phyloP scores from a whole-genome alignment of 2,888 invertebrate species.

The Macaria notata region DNA sequence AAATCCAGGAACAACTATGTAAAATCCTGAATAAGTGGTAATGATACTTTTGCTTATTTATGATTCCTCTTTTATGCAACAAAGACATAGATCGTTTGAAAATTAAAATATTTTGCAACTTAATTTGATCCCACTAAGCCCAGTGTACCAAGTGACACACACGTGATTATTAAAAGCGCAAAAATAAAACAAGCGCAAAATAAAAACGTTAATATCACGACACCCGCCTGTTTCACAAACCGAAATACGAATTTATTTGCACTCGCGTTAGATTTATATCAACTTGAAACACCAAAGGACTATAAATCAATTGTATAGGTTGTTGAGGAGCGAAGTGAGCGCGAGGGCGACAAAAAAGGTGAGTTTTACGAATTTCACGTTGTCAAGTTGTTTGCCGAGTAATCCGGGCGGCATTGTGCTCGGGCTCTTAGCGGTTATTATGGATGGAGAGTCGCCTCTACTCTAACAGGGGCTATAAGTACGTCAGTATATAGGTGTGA shows the following conservation, averaged over 20 bases:
- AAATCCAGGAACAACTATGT: no score
- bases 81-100: no score
- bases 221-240: no score
- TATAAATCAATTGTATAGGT: constrained; percentile 52
- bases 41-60: no score
- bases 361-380: constrained; percentile 64
- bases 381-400: constrained; percentile 67
- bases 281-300: constrained; percentile 38
- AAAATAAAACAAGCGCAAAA: not conserved
- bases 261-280: constrained; percentile 27
- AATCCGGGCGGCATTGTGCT: constrained; percentile 60
- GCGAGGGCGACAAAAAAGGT: constrained; percentile 37
- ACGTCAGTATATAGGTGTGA: not conserved
- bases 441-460: constrained; percentile 45
- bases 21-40: no score
- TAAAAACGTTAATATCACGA: not conserved
- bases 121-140: no score
- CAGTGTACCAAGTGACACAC: no score
- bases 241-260: no score
- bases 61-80: no score
- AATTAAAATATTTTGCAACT: no score
- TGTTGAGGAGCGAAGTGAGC: constrained; percentile 40
- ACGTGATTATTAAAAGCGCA: not conserved
- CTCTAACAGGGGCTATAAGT: constrained; percentile 43
- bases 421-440: constrained; percentile 58